Conservation (phyloP, 1,140 invertebrate species). For the Musca vetustissima region DNA sequence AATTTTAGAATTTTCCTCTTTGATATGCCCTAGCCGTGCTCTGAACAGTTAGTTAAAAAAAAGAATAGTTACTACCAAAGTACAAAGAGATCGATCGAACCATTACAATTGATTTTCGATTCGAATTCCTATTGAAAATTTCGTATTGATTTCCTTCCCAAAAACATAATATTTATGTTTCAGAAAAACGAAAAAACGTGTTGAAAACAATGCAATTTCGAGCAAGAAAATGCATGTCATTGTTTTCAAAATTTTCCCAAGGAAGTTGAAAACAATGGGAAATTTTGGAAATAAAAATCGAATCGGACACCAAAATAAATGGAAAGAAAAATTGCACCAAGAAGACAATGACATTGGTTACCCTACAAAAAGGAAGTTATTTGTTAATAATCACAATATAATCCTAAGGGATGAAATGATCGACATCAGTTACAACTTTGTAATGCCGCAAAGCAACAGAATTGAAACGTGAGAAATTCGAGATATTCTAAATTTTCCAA, state of each 20-base stretch:
- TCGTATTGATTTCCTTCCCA: background rate
- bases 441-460: too few species aligned
- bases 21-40: too few species aligned
- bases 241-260: conserved; percentile 1
- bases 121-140: too few species aligned
- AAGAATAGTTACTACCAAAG: too few species aligned
- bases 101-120: too few species aligned
- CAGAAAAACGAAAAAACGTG: background rate
- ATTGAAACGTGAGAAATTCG: background rate
- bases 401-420: background rate
- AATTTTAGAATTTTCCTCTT: too few species aligned
- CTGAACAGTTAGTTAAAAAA: too few species aligned
- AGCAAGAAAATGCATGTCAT: background rate
- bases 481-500: too few species aligned
- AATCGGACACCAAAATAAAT: background rate
- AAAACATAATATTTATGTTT: conserved; percentile 5
- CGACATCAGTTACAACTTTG: too few species aligned
- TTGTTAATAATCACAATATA: background rate
- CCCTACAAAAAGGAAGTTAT: background rate
- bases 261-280: background rate
- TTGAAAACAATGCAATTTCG: background rate
- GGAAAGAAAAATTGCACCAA: too few species aligned
- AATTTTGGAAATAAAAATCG: background rate
- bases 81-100: too few species aligned
- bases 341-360: too few species aligned